Evolutionary conservation across 1,140 invertebrate species (phyloP).

Genomic region (Copidosoma floridanum): DNA sequence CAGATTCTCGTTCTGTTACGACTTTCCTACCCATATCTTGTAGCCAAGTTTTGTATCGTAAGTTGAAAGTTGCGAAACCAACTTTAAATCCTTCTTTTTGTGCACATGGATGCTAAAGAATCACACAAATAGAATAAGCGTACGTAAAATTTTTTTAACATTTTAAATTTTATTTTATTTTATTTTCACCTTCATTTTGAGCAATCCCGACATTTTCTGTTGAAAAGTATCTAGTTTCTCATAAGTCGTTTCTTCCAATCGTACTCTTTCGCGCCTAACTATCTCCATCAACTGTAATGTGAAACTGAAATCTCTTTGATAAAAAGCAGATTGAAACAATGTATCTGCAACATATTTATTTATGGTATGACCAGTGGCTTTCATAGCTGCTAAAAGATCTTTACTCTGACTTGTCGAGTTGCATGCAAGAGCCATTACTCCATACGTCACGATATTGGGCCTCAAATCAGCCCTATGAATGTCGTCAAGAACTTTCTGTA

Average conservation of each 20-base stretch:
- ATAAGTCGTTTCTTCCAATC: slow-evolving; percentile 59
- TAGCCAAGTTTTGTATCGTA: slow-evolving; percentile 28
- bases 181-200: slow-evolving; percentile 53
- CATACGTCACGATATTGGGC: slow-evolving; percentile 81
- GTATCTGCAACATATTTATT: slow-evolving; percentile 72
- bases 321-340: slow-evolving; percentile 64
- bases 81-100: slow-evolving; percentile 22
- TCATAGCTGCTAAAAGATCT: slow-evolving; percentile 69
- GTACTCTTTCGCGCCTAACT: slow-evolving; percentile 61
- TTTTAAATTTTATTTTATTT: background rate
- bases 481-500: slow-evolving; percentile 63
- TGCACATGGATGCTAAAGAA: slow-evolving; percentile 7
- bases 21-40: slow-evolving; percentile 23
- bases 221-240: slow-evolving; percentile 60
- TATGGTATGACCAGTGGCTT: slow-evolving; percentile 63
- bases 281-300: slow-evolving; percentile 68
- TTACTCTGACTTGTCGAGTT: slow-evolving; percentile 59
- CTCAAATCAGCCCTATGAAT: slow-evolving; percentile 62
- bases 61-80: slow-evolving; percentile 34
- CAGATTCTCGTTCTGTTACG: background rate
- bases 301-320: slow-evolving; percentile 62
- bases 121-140: background rate
- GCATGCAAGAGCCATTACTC: slow-evolving; percentile 79
- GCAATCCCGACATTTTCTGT: slow-evolving; percentile 46
- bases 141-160: background rate